Base-by-base conservation (phyloP, 2,797 vertebrate genomes). In the Perdix hodgsoniae region DNA sequence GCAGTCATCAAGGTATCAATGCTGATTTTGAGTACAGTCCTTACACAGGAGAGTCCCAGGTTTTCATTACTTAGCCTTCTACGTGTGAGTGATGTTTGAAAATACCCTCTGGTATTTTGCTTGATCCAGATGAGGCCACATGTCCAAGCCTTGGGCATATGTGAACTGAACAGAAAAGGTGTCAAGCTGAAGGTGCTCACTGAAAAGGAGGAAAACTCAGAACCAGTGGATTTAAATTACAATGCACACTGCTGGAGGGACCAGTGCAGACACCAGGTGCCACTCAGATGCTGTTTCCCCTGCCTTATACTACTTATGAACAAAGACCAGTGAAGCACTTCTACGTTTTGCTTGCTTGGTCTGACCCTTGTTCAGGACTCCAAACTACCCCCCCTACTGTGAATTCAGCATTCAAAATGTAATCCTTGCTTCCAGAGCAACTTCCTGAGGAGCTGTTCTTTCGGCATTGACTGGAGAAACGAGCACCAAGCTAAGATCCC, bases 251-350 rank as follows among this genome's bases (percentile, higher is more conserved):
- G 63, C 77, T 79, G 67, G 37, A 69, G 71, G 16, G 19, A 37
- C 22, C 63, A 10, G 37, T 47, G 82, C 47, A 56, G 52, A 6
- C 2, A 10, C 44, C 76, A 57, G 40, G 3, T 11, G 10, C 39
- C 54, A 35, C 73, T 44, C 11, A 6, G 79, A 16, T 3, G 1
- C 4, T 0, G 0, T 33, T 72, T 54, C 37, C 45, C 64, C 23
- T 40, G 37, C 12, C 21, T 16, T 0, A 22, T 9, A 17, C n/a
- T 42, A 37, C n/a, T 87, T 60, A 42, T 22, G 27, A 64, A 39
- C 7, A 59, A 33, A 61, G 42, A 61, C 33, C 63, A 64, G 59
- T 73, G 60, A 65, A n/a, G 65, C 26, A 79, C 27, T n/a, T 64
- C 31, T 37, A 87, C 59, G 24, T 86, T 56, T 23, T 56, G n/a